Base-by-base conservation (phyloP, 2,888 invertebrate species). In the Conchocele bisecta region DNA sequence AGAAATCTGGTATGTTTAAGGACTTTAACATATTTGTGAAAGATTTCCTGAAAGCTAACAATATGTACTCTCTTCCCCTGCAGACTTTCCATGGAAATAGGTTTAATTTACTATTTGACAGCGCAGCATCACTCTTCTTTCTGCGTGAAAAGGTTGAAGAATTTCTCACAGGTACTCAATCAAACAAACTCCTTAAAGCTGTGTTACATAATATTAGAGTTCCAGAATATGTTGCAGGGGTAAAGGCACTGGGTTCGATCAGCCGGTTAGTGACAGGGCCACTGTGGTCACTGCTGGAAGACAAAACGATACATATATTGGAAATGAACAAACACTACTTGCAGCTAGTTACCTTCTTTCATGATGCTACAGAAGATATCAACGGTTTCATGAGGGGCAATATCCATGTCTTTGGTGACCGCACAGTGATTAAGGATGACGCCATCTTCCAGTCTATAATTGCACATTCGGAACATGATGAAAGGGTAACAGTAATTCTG, bases 161-260 rank as follows among this genome's bases (percentile, higher is more conserved):
- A n/a, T 79, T 69, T 46, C 51, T 64, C 20, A 33, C 50, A 2
- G 53, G 46, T 5, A 57, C 68, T 39, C 53, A 65, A 15, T 13
- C 56, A 13, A 82, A 79, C 48, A 66, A 50, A 9, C 57, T 79
- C 1, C 58, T 78, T 20, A 57, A 73, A 33, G 44, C 78, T 20
- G 71, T 75, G 7, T 37, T 64, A 9, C 46, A 60, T 67, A 79
- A 81, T 46, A 29, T 79, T 0, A 56, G 68, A 26, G 60, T 75
- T 26, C 69, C 71, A 7, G 63, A 65, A 39, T 79, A 59, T 46
- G 3, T 80, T 2, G 73, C 76, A 28, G 78, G 64, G 7, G 53
- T 42, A 9, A 82, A 80, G 54, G 79, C 75, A 24, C 53, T 83
- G 9, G 79, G 77, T 9, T 54, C 79, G 9, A 48, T 83, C 9